A percentile compares a stretch with the other conserved stretches of the same genome.
These are phyloP conservation scores for Lampropteryx suffumata DNA, from an alignment of 2,888 invertebrate species.

Conservation along the genomic window DNA sequence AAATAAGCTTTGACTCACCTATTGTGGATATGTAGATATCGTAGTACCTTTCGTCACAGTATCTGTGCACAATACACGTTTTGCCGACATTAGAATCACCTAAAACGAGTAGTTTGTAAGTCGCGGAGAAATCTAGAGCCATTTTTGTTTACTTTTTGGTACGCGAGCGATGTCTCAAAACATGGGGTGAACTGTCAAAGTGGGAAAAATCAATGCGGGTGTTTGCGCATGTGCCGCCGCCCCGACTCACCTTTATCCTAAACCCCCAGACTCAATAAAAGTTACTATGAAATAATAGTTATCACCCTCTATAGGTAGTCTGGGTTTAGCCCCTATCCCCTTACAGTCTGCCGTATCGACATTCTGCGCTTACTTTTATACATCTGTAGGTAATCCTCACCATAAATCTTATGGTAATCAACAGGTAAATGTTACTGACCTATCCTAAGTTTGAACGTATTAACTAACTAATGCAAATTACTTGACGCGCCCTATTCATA, in stretches of 20 bases:
- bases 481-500: background rate
- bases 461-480: conserved; percentile 5
- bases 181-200: conserved; percentile 78
- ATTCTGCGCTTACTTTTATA: conserved; percentile 17
- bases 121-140: conserved; percentile 93
- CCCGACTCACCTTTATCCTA: conserved; percentile 39
- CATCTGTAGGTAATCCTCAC: conserved; percentile 9
- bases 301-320: conserved; percentile 20
- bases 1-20: conserved; percentile 84
- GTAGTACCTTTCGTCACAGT: conserved; percentile 94
- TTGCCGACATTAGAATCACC: conserved; percentile 96
- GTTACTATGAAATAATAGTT: conserved; percentile 15
- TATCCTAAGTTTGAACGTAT: conserved; percentile 26
- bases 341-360: conserved; percentile 1
- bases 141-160: conserved; percentile 82
- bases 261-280: conserved; percentile 10
- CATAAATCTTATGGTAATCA: conserved; percentile 25
- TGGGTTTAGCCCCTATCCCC: conserved; percentile 21
- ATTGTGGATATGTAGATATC: conserved; percentile 96
- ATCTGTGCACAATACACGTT: conserved; percentile 94
- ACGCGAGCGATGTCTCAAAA: conserved; percentile 70
- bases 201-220: conserved; percentile 77
- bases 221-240: conserved; percentile 70
- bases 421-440: conserved; percentile 33
- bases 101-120: conserved; percentile 93